Evolutionary conservation across 2,113 vertebrate genomes (phyloP).

Genomic region (Callaeas wilsoni): DNA sequence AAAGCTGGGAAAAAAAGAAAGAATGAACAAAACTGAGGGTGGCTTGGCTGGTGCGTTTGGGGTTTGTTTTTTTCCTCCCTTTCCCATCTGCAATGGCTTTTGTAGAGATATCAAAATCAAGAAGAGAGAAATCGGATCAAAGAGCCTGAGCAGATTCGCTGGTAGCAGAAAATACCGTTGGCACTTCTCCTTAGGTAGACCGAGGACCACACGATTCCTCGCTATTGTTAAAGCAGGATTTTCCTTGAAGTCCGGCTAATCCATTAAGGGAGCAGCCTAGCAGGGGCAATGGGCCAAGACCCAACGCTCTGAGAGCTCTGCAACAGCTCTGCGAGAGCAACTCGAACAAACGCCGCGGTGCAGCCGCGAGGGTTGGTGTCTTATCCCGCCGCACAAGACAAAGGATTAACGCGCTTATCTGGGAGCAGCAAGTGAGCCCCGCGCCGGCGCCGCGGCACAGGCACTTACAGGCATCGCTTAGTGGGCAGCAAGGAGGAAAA

Average conservation of each 20-base stretch:
- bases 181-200: slow-evolving; percentile 2
- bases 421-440: slow-evolving; percentile 35
- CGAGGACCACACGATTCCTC: not conserved
- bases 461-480: not conserved
- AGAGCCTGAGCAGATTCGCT: not conserved
- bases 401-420: slow-evolving; percentile 32
- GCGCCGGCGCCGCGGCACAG: not conserved
- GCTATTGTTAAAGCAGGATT: slow-evolving; percentile 20
- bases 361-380: not conserved
- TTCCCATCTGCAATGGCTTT: not conserved
- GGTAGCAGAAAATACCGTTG: not conserved
- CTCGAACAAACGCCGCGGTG: not conserved
- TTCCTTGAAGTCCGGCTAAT: slow-evolving; percentile 51
- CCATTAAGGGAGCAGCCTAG: slow-evolving; percentile 14
- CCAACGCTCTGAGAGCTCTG: not conserved
- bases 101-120: slow-evolving; percentile 36
- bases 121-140: slow-evolving; percentile 35
- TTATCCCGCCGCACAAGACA: not conserved
- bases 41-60: not conserved
- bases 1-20: not conserved
- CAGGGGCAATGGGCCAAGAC: slow-evolving; percentile 9
- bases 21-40: not conserved
- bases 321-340: not conserved
- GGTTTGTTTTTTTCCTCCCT: not conserved
- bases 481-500: not conserved